phyloP scores from a whole-genome alignment of 2,113 vertebrate species.

The Hypanus sabinus region DNA sequence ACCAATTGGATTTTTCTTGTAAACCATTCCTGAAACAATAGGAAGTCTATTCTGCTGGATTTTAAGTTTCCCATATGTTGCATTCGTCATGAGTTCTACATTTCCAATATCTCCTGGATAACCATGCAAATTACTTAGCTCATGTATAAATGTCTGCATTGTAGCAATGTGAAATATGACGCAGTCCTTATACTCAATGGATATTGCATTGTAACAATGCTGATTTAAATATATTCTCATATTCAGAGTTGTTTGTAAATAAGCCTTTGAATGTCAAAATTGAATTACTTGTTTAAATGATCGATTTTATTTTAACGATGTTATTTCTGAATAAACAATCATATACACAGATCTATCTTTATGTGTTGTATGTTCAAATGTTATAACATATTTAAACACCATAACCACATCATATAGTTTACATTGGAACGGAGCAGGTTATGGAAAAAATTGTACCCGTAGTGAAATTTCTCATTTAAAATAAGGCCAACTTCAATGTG shows the following conservation, averaged over 20 bases:
- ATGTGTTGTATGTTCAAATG: background rate
- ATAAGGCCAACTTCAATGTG: too few relatives aligned
- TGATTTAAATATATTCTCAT: background rate
- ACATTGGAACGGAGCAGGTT: too few relatives aligned
- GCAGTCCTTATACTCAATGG: background rate
- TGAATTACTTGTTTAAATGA: background rate
- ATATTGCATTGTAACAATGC: constrained; percentile 20
- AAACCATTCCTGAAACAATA: background rate
- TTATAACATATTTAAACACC: too few relatives aligned
- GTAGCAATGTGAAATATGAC: background rate
- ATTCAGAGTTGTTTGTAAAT: background rate
- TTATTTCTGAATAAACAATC: constrained; percentile 8
- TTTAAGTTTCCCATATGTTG: background rate
- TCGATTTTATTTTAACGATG: constrained; percentile 4
- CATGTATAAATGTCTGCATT: background rate
- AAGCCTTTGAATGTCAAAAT: background rate
- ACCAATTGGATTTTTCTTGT: background rate
- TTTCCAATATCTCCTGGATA: background rate
- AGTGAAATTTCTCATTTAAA: too few relatives aligned
- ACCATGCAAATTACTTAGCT: background rate
- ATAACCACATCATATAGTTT: too few relatives aligned
- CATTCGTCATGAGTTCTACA: background rate
- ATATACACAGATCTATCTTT: background rate
- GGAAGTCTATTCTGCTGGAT: background rate
- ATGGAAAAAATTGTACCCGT: too few relatives aligned